Evolutionary conservation across 2,797 vertebrate genomes (phyloP).

Genomic region (Etheostoma nigrum): DNA sequence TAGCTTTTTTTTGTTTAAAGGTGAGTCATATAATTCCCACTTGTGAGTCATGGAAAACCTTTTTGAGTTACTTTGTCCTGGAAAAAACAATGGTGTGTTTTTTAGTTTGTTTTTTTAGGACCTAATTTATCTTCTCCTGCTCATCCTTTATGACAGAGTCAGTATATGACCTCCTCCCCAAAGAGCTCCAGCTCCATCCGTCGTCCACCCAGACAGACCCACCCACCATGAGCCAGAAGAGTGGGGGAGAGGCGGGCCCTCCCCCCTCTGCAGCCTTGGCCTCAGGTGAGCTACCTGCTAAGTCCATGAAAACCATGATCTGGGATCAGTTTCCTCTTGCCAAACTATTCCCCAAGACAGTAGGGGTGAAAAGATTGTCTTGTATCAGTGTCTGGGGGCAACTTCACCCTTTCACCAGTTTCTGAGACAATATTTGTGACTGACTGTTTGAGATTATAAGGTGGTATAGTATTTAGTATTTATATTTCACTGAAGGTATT

Average conservation of each 20-base stretch:
- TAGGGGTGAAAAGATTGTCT: conserved; percentile 49
- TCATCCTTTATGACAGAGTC: conserved; percentile 88
- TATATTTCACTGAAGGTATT: conserved; percentile 13
- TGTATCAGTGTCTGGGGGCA: conserved; percentile 67
- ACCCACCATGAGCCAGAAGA: conserved; percentile 99
- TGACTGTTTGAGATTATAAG: conserved; percentile 6
- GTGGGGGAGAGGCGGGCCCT: conserved; percentile 96
- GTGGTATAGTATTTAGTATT: conserved; percentile 12
- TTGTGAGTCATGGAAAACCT: not conserved
- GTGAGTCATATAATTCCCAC: not conserved
- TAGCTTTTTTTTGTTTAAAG: not conserved
- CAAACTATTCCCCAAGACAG: conserved; percentile 47
- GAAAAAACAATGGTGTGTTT: conserved; percentile 6
- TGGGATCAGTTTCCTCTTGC: conserved; percentile 72
- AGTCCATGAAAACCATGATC: conserved; percentile 76
- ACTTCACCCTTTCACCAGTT: conserved; percentile 70
- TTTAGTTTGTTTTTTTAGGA: conserved; percentile 29
- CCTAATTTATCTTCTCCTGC: conserved; percentile 49
- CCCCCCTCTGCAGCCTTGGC: conserved; percentile 94
- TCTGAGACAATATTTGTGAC: conserved; percentile 32
- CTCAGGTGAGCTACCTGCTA: conserved; percentile 91
- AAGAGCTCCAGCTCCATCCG: conserved; percentile 97
- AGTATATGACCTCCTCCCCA: conserved; percentile 99
- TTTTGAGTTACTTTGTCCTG: not conserved
- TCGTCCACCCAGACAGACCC: conserved; percentile 91